Evolutionary conservation across 2,888 invertebrate genomes (phyloP), one percentile per base, ranked within the genome.

Genomic region (Lasioglossum villosulum): DNA sequence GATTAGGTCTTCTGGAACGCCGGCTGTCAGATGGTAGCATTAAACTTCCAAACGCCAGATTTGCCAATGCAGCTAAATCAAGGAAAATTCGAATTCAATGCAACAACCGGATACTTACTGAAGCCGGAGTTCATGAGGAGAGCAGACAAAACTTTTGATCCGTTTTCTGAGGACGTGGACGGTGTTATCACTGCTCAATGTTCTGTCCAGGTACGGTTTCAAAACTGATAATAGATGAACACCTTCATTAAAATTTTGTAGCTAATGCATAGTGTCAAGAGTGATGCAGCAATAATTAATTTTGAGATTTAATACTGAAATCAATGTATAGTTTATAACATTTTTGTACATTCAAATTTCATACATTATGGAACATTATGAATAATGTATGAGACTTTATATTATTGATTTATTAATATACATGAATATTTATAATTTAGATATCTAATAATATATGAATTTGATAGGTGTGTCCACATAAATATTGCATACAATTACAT

Each of bases 81-180:
- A 95, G 97, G 97, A 89, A 97, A 97, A 94, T 97, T 97, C 95
- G 97, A 97, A 93, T 97, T 97, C 95, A 97, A 97, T 93, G 97
- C 96, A 34, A 96, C 96, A 82, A 96, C 96, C 89, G 97, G 97
- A 34, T 97, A 97, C 93, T 95, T 97, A 71, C 94, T 97, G 89
- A 97, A 97, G 92, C 97, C 97, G 1, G 97, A 97, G 90, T 97
- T 97, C 94, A 97, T 97, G 97, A 94, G 97, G 81, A 95, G 97
- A 85, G 95, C 96, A n/a, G 97, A 97, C 94, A 95, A 96, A 88
- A 96, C 95, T 77, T 97, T 97, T 93, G 97, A 97, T 94, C 97
- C 97, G 0, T 97, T 97, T 93, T 96, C 97, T 23, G 97, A 97
- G 93, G 96, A 96, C 80, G 97, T 97, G 39, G 97, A 97, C 94